Evolutionary conservation across 2,113 vertebrate genomes (phyloP), one percentile per base, ranked within the genome.

Genomic region (Centrocercus urophasianus): DNA sequence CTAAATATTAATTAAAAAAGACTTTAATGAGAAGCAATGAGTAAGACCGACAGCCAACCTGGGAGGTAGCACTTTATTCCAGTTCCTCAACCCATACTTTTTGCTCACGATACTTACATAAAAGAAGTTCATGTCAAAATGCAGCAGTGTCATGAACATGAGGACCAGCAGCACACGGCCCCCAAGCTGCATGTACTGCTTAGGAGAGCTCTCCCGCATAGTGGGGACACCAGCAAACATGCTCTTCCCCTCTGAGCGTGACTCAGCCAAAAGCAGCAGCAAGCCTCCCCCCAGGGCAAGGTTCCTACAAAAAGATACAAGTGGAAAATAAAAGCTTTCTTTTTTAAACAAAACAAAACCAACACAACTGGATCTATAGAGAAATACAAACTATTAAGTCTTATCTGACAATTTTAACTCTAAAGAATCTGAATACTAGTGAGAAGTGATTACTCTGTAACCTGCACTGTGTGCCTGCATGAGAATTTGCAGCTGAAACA

Each of bases 61-160:
- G 6, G 11, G 19, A 59, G 14, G 2, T 20, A 57, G 8, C 27
- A 22, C 38, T 38, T 5, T 20, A 22, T 36, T 52, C 71, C 56
- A 57, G 54, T 10, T 64, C n/a, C 12, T 48, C 50, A 59, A 60
- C 14, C 60, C 38, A 4, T 1, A 34, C 64, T 83, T 71, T 25
- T 8, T 8, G 12, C n/a, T 38, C 16, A 4, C 2, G 36, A 75
- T 65, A 98, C 99, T 99, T 83, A 99, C 99, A 50, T 98, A 99
- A 97, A 99, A 99, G 98, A 99, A 99, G 96, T 97, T 98, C 97
- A 98, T 95, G 38, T 99, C 99, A 32, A 99, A 99, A 97, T 99
- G 99, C 15, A 99, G 98, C 79, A 99, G 97, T 8, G 99, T 99
- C 99, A 99, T 99, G 98, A 99, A 99, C 99, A 99, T 99, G 92